Evolutionary conservation across 2,113 vertebrate species (phyloP).

Genomic region (Beaufortia kweichowensis): DNA sequence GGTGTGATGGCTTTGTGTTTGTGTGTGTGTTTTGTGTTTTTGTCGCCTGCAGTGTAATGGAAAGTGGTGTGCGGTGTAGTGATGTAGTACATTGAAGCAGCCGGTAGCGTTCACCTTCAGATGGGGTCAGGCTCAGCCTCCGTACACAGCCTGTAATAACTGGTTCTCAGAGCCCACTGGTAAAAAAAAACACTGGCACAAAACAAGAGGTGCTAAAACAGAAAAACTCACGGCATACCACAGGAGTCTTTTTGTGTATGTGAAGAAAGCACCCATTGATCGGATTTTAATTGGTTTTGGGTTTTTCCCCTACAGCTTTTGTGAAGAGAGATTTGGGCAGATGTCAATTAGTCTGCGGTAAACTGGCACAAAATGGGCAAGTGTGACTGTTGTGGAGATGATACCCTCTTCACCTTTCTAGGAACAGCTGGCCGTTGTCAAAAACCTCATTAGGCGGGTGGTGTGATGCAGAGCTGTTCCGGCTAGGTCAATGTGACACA

Average conservation of each 20-base stretch:
- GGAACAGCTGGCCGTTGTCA: slow-evolving; percentile 56
- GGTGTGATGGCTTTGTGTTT: slow-evolving; percentile 9
- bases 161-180: slow-evolving; percentile 59
- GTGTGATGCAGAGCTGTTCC: slow-evolving; percentile 30
- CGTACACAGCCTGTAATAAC: slow-evolving; percentile 68
- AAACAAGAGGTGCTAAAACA: slow-evolving; percentile 29
- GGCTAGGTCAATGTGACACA: slow-evolving; percentile 35
- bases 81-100: slow-evolving; percentile 61
- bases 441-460: slow-evolving; percentile 49
- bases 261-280: slow-evolving; percentile 20
- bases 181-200: slow-evolving; percentile 4
- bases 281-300: slow-evolving; percentile 37
- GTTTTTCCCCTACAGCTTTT: slow-evolving; percentile 14
- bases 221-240: background rate
- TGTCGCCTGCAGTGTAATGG: slow-evolving; percentile 51
- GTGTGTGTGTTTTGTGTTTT: slow-evolving; percentile 23
- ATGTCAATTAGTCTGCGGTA: slow-evolving; percentile 47
- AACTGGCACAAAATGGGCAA: slow-evolving; percentile 27
- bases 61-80: slow-evolving; percentile 52
- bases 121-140: slow-evolving; percentile 64
- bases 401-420: slow-evolving; percentile 39
- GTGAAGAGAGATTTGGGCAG: slow-evolving; percentile 16
- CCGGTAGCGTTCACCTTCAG: slow-evolving; percentile 70
- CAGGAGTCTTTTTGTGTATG: slow-evolving; percentile 13
- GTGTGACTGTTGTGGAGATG: slow-evolving; percentile 36